Base-by-base conservation (phyloP, 2,113 vertebrate genomes). In the Grantiella picta region DNA sequence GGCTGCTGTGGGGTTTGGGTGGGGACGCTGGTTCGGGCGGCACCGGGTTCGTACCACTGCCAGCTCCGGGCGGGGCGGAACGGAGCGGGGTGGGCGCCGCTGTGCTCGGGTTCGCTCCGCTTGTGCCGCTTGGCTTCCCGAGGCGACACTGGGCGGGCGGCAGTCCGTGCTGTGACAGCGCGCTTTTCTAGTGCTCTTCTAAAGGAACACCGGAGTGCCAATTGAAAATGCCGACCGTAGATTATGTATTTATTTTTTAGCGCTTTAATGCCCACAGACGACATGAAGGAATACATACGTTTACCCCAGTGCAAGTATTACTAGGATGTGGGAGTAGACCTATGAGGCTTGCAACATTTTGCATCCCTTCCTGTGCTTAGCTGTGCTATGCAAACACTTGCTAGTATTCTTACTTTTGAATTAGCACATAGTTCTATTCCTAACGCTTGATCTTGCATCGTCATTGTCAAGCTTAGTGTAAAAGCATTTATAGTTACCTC, bases 281-380 rank as follows among this genome's bases (percentile, higher is more conserved):
- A 2, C 10, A 4, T 4, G 50, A 36, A 44, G 21, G 27, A 42
- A 17, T 35, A 8, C 11, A 1, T 12, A 10, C 14, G 0, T 10
- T 53, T 36, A 5, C 9, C 15, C 21, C 8, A 7, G 0, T 40
- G 4, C 23, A 5, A 4, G 0, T 24, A 2, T 31, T 36, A 0
- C 5, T n/a, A 7, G 36, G 2, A 8, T 47, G 13, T 2, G 6
- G 16, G 12, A 21, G 25, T 29, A 35, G 42, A 4, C 4, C 4
- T 16, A 2, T 16, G 27, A 42, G 22, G 11, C 20, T 85, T 44
- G 45, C 11, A 16, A 18, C 3, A 3, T 57, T 38, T 68, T 40
- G 20, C 25, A 19, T 60, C 17, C 8, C n/a, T 73, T 78, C 64
- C 27, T 52, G 38, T 56, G 22, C 33, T 44, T 68, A 31, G 24